Conservation (phyloP, 2,113 vertebrate species). For the Neotragus moschatus region DNA sequence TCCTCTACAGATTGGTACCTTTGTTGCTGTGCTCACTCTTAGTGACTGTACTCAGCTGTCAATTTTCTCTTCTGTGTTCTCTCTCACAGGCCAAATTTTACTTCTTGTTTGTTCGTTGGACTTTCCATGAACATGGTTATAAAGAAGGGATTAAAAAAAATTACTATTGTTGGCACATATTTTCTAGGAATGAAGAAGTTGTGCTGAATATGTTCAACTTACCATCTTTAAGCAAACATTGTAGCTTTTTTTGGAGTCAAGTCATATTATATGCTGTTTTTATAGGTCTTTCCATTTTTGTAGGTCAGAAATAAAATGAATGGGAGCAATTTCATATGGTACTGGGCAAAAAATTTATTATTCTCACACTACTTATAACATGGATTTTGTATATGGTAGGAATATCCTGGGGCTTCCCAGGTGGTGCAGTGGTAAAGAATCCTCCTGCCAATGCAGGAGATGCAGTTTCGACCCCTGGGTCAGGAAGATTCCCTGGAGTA, state of each 20-base stretch:
- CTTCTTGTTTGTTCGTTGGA: not conserved
- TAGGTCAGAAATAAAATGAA: not conserved
- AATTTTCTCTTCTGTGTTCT: not conserved
- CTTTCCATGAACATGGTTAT: not conserved
- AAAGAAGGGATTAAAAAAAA: not conserved
- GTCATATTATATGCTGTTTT: not conserved
- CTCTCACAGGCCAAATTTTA: not conserved
- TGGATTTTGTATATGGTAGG: not conserved
- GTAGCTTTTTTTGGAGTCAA: not conserved
- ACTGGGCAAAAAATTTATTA: not conserved
- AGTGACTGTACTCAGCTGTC: not conserved
- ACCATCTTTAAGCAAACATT: not conserved
- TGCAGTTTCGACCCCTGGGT: not conserved
- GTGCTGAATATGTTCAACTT: not conserved
- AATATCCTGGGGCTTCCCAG: not conserved
- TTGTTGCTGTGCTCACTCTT: not conserved
- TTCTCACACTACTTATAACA: not conserved
- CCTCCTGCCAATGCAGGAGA: not conserved
- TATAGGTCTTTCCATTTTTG: not conserved
- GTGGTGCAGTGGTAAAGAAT: not conserved
- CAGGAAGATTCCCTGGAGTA: not conserved
- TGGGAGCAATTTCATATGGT: not conserved
- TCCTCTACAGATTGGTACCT: not conserved
- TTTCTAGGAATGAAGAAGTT: not conserved
- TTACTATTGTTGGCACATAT: not conserved